phyloP scores from a whole-genome alignment of 2,797 vertebrate genomes.

The Holocentrus rufus region DNA sequence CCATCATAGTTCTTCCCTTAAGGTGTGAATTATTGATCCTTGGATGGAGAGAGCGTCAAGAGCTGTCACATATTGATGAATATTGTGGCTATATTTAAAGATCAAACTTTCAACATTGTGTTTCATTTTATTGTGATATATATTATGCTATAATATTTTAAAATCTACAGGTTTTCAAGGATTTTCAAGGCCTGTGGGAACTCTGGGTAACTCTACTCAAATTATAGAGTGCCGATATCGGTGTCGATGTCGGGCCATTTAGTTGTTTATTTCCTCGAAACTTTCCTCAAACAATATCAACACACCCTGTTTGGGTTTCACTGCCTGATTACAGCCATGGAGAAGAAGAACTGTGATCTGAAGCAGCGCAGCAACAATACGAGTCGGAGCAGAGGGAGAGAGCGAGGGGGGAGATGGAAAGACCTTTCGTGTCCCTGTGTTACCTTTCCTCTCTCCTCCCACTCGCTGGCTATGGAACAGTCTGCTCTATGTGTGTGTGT shows the following conservation, averaged over 20 bases:
- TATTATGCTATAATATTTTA: too few species aligned
- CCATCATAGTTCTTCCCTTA: too few species aligned
- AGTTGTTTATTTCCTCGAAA: constrained; percentile 46
- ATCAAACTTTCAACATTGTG: too few species aligned
- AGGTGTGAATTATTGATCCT: too few species aligned
- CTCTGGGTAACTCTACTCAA: too few species aligned
- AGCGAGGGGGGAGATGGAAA: constrained; percentile 31
- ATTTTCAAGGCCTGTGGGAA: constrained; percentile 12
- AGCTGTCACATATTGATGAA: too few species aligned
- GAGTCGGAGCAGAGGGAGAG: constrained; percentile 8
- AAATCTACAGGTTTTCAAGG: neutral
- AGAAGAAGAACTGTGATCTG: neutral
- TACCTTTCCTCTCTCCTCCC: constrained; percentile 55
- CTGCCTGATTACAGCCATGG: constrained; percentile 46
- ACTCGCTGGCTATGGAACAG: constrained; percentile 55
- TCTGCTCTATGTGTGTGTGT: constrained; percentile 6
- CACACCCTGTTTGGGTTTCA: constrained; percentile 47
- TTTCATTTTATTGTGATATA: too few species aligned
- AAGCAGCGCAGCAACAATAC: neutral
- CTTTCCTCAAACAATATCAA: constrained; percentile 42
- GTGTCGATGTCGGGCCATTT: constrained; percentile 12
- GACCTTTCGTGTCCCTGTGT: constrained; percentile 54
- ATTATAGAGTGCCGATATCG: neutral
- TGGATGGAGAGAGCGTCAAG: too few species aligned
- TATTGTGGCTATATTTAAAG: too few species aligned